Base-by-base conservation (phyloP, 2,113 vertebrate genomes). In the Urocolius indicus region DNA sequence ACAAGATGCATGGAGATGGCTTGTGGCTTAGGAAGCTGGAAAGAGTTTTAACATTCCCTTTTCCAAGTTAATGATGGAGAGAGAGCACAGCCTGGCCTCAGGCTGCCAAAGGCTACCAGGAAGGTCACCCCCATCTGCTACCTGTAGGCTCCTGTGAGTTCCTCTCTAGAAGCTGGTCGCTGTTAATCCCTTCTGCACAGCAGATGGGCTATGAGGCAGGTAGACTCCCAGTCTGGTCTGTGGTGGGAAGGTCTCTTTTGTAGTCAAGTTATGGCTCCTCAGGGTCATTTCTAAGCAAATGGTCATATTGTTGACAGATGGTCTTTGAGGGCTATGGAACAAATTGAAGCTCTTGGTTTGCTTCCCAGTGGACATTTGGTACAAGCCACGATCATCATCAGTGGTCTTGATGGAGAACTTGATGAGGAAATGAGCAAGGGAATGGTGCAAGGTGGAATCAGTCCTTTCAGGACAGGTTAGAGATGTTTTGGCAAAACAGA, bases 21-120 rank as follows among this genome's bases (percentile, higher is more conserved):
- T 81, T 52, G 52, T 54, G 79, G 76, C 24, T 92, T 87, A 27
- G 76, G 32, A 24, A 76, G 23, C 46, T 68, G 57, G 38, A 30
- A 88, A 84, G 68, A 58, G 66, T 68, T 87, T 90, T 79, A 59
- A 69, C 66, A 84, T 77, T 83, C 59, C 48, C 80, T 84, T 91
- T 91, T 84, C 14, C 81, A 65, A 65, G 38, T 61, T 75, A 63
- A 34, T 30, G 79, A 54, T 6, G 63, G 61, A 38, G 43, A 87
- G 65, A 41, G 9, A 41, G 38, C 52, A 51, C n/a, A 82, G 52
- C 14, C 30, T 0, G 1, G 65, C 22, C 72, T 49, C 19, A 46
- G 46, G 34, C 34, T 92, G 76, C 59, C 69, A 92, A 13, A 59
- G 75, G 86, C 77, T 52, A 5, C 19, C 43, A 21, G 76, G 23